Percentiles rank a stretch among this genome's conserved stretches.
These are phyloP conservation scores for Psophia crepitans DNA, from an alignment of 2,113 vertebrate species.

Conservation along the genomic window DNA sequence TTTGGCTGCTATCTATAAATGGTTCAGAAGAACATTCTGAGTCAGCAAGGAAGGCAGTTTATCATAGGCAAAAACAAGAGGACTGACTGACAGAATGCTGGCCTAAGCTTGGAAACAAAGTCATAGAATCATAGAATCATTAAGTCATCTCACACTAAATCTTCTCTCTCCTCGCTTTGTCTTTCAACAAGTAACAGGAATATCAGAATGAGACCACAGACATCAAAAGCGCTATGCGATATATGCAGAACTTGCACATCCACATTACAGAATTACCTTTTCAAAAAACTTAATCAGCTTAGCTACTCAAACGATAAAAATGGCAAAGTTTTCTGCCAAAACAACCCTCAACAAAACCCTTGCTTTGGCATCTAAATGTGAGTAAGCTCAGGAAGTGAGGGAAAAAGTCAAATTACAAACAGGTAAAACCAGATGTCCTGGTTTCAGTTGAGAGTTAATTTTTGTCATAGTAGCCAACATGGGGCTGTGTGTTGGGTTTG, in stretches of 20 bases:
- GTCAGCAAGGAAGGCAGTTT: background rate
- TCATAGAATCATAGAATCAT: too few relatives aligned
- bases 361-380: background rate
- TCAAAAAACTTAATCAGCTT: background rate
- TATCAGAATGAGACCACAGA: background rate
- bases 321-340: background rate
- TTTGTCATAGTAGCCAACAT: too few relatives aligned
- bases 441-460: too few relatives aligned
- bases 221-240: background rate
- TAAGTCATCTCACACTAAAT: background rate
- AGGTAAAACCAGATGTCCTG: background rate
- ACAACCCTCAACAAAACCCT: background rate
- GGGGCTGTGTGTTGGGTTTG: too few relatives aligned
- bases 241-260: background rate
- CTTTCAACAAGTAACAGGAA: background rate
- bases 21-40: background rate
- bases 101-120: background rate
- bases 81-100: background rate
- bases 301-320: background rate
- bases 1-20: background rate
- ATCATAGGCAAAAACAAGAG: background rate
- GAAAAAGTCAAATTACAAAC: background rate
- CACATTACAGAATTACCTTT: background rate
- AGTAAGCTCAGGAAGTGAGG: background rate
- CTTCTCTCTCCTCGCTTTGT: background rate